Percentiles rank a stretch among this genome's conserved stretches.
Conservation (phyloP, 2,888 invertebrate species). For the Lampropteryx suffumata region DNA sequence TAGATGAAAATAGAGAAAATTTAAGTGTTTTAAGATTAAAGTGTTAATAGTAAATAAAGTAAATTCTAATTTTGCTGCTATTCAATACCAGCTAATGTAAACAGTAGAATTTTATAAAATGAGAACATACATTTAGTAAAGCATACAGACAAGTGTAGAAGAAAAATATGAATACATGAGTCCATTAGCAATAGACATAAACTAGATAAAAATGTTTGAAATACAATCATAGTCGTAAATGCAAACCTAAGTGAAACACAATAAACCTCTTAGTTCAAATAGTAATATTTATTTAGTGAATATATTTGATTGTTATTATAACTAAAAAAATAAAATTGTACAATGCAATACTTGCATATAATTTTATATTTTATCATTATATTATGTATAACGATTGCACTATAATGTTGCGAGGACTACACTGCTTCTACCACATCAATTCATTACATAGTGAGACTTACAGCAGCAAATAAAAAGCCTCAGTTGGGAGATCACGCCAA, state of each 20-base stretch:
- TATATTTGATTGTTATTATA: constrained; percentile 76
- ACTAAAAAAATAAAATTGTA: constrained; percentile 80
- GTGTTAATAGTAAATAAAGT: constrained; percentile 59
- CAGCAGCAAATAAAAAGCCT: constrained; percentile 59
- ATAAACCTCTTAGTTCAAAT: constrained; percentile 73
- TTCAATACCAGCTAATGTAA: constrained; percentile 50
- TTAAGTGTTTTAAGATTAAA: constrained; percentile 44
- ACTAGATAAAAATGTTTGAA: constrained; percentile 46
- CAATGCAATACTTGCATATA: constrained; percentile 79
- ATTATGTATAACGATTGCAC: constrained; percentile 76
- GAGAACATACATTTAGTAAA: constrained; percentile 45
- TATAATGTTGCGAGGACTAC: constrained; percentile 79
- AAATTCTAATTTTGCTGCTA: constrained; percentile 60
- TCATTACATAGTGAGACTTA: constrained; percentile 63
- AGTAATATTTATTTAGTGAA: constrained; percentile 76
- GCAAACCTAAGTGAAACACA: constrained; percentile 69
- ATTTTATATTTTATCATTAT: constrained; percentile 67
- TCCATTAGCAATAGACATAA: constrained; percentile 41
- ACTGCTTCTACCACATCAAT: constrained; percentile 71
- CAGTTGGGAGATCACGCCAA: constrained; percentile 68
- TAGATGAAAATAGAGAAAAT: constrained; percentile 71
- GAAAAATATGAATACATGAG: constrained; percentile 45
- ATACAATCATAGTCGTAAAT: constrained; percentile 60
- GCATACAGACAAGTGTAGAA: constrained; percentile 44
- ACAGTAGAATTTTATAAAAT: constrained; percentile 35